These are phyloP conservation scores for Morpho achilles DNA, from an alignment of 2,888 invertebrate genomes.

Conservation along the genomic window DNA sequence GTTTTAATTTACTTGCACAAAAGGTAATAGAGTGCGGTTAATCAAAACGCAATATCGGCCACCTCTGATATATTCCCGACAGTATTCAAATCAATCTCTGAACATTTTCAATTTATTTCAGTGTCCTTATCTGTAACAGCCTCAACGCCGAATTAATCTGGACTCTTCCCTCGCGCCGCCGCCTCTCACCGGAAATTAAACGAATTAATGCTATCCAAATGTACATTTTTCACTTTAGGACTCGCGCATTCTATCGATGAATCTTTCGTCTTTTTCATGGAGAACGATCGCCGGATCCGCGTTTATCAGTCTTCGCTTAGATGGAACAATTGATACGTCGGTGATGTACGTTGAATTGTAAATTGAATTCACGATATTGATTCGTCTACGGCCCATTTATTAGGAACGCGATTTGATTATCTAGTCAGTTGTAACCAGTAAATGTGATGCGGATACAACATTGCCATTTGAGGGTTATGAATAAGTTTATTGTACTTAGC, in stretches of 20 bases:
- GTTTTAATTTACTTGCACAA: neutral
- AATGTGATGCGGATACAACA: conserved; percentile 51
- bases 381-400: conserved; percentile 70
- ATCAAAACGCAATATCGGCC: conserved; percentile 27
- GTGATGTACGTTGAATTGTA: conserved; percentile 73
- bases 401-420: conserved; percentile 68
- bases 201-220: conserved; percentile 80
- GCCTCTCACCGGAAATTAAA: conserved; percentile 78
- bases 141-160: conserved; percentile 77
- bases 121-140: conserved; percentile 76
- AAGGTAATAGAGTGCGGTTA: conserved; percentile 20
- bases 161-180: conserved; percentile 46
- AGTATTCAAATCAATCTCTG: conserved; percentile 79
- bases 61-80: conserved; percentile 67
- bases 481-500: too few relatives aligned
- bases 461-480: conserved; percentile 35
- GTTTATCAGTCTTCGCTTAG: conserved; percentile 74
- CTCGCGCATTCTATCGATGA: conserved; percentile 73
- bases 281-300: conserved; percentile 66
- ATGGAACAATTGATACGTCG: conserved; percentile 77
- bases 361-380: conserved; percentile 74
- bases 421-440: conserved; percentile 52
- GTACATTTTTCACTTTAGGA: conserved; percentile 78
- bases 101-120: conserved; percentile 81
- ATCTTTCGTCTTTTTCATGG: conserved; percentile 74